Percentiles rank a stretch among this genome's conserved stretches.
Conservation (phyloP, 2,888 invertebrate species). For the Iphiclides podalirius region DNA sequence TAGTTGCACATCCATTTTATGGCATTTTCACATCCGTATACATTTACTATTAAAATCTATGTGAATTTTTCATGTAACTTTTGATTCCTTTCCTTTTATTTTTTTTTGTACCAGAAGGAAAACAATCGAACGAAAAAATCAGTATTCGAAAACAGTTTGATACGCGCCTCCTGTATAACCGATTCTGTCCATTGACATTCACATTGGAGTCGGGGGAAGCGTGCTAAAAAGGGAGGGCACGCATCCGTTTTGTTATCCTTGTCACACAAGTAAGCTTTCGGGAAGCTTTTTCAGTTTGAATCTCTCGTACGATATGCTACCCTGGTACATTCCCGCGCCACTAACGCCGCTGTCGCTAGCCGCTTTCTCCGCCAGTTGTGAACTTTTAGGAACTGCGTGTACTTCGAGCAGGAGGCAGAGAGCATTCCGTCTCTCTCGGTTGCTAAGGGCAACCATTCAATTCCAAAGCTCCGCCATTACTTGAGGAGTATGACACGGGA, state of each 20-base stretch:
- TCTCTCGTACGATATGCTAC: conserved; percentile 38
- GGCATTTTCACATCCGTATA: too few relatives aligned
- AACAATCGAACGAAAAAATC: too few relatives aligned
- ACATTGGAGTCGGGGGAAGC: conserved; percentile 10
- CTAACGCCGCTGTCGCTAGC: conserved; percentile 75
- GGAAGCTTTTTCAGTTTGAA: conserved; percentile 49
- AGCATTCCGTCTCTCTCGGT: conserved; percentile 33
- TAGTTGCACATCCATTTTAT: too few relatives aligned
- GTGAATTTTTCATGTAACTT: too few relatives aligned
- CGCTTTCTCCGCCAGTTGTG: conserved; percentile 69
- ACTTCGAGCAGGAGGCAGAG: conserved; percentile 38
- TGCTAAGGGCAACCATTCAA: conserved; percentile 2
- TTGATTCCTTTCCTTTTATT: too few relatives aligned
- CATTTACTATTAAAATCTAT: too few relatives aligned
- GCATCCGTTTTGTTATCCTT: conserved; percentile 40
- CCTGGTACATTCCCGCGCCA: conserved; percentile 76
- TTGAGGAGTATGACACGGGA: too few relatives aligned
- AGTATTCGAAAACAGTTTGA: too few relatives aligned
- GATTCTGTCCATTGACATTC: too few relatives aligned
- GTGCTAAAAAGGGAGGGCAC: not conserved
- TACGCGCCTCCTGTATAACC: too few relatives aligned
- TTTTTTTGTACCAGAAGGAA: too few relatives aligned
- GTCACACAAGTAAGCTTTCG: conserved; percentile 58
- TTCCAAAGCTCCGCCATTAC: conserved; percentile 4
- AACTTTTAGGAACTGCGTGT: conserved; percentile 39